Conservation (phyloP, 2,797 vertebrate species). For the Numenius phaeopus region DNA sequence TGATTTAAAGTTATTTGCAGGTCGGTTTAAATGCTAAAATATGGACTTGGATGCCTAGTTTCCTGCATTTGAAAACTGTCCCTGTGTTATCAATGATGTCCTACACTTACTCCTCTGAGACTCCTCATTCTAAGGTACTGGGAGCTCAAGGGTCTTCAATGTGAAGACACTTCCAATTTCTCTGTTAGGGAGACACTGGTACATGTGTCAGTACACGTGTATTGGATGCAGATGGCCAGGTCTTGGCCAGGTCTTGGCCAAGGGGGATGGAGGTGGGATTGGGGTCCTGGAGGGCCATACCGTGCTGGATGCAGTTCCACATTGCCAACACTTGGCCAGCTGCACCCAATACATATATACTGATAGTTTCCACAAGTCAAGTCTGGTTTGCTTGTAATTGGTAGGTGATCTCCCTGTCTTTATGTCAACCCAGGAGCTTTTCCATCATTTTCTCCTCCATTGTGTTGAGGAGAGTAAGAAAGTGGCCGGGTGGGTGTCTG, state of each 20-base stretch:
- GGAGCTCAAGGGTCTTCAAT: background rate
- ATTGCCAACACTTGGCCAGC: background rate
- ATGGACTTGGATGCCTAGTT: background rate
- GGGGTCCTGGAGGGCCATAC: fast-evolving
- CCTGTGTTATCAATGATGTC: background rate
- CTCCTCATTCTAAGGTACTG: background rate
- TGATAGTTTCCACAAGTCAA: background rate
- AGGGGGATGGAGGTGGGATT: background rate
- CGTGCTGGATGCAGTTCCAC: background rate
- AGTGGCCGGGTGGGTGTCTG: background rate
- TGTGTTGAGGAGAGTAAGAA: background rate
- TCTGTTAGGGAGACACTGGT: background rate
- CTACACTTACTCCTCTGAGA: background rate
- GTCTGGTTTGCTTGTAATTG: background rate
- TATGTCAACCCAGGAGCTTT: background rate
- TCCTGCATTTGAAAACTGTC: background rate
- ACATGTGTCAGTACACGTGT: background rate
- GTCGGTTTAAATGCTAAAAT: background rate
- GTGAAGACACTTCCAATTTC: background rate
- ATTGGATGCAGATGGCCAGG: background rate
- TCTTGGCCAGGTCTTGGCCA: background rate
- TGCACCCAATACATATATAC: background rate
- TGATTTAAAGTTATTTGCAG: background rate
- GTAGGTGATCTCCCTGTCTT: background rate
- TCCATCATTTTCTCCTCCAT: background rate